These are phyloP conservation scores for Lota lota DNA, from an alignment of 2,113 vertebrate species.

Conservation along the genomic window DNA sequence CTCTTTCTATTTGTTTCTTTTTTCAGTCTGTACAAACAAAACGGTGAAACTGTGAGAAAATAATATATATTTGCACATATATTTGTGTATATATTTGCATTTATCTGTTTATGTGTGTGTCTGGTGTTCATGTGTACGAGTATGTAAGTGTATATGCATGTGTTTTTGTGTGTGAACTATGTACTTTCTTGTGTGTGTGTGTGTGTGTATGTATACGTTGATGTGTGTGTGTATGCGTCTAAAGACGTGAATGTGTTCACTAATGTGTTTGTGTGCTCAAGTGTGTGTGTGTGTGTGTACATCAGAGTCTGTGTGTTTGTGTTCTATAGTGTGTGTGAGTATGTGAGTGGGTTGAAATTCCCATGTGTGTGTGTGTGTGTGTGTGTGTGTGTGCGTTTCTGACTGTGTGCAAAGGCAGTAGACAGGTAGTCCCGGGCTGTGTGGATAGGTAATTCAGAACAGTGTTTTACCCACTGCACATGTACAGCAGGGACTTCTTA, in stretches of 20 bases:
- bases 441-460: too few relatives aligned
- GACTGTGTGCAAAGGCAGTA: too few relatives aligned
- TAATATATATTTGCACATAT: too few relatives aligned
- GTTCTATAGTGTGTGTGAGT: slow-evolving; percentile 3
- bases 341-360: background rate
- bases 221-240: background rate
- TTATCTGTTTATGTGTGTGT: background rate
- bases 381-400: background rate
- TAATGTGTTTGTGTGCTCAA: slow-evolving; percentile 4
- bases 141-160: background rate
- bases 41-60: too few relatives aligned
- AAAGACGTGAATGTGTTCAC: slow-evolving; percentile 1
- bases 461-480: too few relatives aligned
- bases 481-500: too few relatives aligned
- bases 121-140: background rate
- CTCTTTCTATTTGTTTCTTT: too few relatives aligned
- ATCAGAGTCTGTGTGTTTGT: background rate
- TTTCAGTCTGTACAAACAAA: too few relatives aligned
- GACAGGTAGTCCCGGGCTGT: too few relatives aligned
- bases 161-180: background rate
- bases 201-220: background rate
- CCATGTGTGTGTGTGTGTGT: background rate
- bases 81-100: background rate
- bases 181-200: background rate
- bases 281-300: background rate